Evolutionary conservation across 2,797 vertebrate genomes (phyloP).

Genomic region (Rhyacichthys aspro): DNA sequence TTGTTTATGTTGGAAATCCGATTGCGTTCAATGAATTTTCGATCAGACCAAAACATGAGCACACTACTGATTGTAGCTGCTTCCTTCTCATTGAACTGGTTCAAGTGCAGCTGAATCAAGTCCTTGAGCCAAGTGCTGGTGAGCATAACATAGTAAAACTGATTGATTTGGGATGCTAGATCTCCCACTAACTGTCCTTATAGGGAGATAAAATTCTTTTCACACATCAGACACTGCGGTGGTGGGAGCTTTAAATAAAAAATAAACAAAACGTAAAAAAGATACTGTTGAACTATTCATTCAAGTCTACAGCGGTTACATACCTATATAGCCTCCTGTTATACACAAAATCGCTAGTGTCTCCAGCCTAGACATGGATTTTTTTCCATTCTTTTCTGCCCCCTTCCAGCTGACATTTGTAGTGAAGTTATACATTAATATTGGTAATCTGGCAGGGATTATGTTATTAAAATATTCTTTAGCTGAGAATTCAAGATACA

Average conservation of each 20-base stretch:
- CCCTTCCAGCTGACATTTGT: no score
- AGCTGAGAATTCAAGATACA: no score
- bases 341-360: no score
- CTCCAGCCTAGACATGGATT: no score
- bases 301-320: no score
- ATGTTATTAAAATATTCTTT: no score
- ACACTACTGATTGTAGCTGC: constrained; percentile 20
- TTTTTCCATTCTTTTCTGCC: no score
- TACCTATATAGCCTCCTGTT: no score
- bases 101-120: constrained; percentile 36
- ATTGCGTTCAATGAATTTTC: constrained; percentile 43
- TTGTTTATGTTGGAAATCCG: constrained; percentile 57
- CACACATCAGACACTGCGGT: constrained; percentile 29
- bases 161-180: constrained; percentile 44
- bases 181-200: constrained; percentile 20
- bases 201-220: constrained; percentile 27
- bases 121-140: constrained; percentile 24
- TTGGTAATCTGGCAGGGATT: no score
- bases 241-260: constrained; percentile 34
- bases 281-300: no score
- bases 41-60: constrained; percentile 41
- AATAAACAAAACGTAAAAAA: no score
- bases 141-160: constrained; percentile 20
- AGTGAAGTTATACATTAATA: no score
- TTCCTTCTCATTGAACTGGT: constrained; percentile 25